Evolutionary conservation across 2,888 invertebrate species (phyloP).

Genomic region (Himalopsyche kuldschensis): DNA sequence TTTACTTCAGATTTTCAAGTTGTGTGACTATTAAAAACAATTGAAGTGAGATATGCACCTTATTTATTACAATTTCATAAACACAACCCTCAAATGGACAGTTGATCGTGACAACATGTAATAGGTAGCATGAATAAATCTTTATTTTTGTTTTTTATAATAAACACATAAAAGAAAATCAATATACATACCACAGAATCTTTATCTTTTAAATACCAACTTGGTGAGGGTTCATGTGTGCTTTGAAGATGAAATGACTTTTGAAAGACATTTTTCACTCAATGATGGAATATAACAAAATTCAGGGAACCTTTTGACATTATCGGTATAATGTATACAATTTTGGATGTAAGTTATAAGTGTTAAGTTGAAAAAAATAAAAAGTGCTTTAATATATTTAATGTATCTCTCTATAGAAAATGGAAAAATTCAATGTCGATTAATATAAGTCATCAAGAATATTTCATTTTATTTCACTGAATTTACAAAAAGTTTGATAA

Average conservation of each 20-base stretch:
- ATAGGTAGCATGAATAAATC: too few species aligned
- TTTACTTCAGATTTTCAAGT: background rate
- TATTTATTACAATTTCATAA: too few species aligned
- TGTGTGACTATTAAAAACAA: background rate
- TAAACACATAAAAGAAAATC: too few species aligned
- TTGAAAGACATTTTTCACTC: background rate
- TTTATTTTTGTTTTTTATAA: too few species aligned
- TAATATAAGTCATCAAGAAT: background rate
- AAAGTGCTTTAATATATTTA: conserved; percentile 40
- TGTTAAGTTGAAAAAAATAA: conserved; percentile 31
- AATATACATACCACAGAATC: too few species aligned
- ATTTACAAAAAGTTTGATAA: background rate
- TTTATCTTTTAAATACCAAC: too few species aligned
- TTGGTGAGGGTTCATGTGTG: too few species aligned
- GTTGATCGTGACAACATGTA: too few species aligned
- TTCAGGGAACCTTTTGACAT: background rate
- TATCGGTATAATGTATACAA: conserved; percentile 32
- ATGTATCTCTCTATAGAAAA: conserved; percentile 33
- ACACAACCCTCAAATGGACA: too few species aligned
- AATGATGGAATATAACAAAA: background rate
- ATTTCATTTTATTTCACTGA: background rate
- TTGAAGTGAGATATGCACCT: background rate
- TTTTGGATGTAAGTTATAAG: conserved; percentile 33
- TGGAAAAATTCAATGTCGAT: conserved; percentile 11
- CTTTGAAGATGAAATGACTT: too few species aligned